phyloP scores from a whole-genome alignment of 2,797 vertebrate genomes.

The Tokudaia muenninki region DNA sequence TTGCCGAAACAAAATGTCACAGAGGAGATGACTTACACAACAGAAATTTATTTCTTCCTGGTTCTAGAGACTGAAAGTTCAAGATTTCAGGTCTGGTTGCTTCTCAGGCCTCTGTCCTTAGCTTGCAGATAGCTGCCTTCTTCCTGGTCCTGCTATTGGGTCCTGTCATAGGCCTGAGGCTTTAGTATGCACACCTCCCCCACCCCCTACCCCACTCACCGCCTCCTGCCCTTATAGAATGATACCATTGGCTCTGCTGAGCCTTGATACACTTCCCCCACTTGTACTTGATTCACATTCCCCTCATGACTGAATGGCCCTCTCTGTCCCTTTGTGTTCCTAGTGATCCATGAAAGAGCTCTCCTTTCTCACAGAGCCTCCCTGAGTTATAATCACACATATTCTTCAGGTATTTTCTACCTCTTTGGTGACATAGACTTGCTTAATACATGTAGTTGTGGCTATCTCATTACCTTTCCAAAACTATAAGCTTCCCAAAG shows the following conservation, averaged over 20 bases:
- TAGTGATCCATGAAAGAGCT: background rate
- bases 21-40: background rate
- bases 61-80: background rate
- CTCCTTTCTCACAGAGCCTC: conserved; percentile 40
- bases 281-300: background rate
- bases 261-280: too few species aligned
- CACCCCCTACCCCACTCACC: too few species aligned
- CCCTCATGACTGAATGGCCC: background rate
- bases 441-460: conserved; percentile 41
- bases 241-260: background rate
- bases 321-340: background rate
- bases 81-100: background rate
- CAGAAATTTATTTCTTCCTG: background rate
- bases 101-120: background rate
- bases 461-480: conserved; percentile 5
- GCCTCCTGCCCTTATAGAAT: background rate
- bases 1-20: background rate
- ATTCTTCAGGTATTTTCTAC: background rate
- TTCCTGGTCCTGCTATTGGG: background rate
- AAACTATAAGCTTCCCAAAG: conserved; percentile 23
- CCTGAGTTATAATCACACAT: background rate
- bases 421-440: conserved; percentile 19
- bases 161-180: background rate
- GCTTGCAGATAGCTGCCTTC: background rate
- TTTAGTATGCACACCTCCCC: background rate